Evolutionary conservation across 2,113 vertebrate species (phyloP), one percentile per base, ranked within the genome.

Genomic region (Siphamia tubifer): DNA sequence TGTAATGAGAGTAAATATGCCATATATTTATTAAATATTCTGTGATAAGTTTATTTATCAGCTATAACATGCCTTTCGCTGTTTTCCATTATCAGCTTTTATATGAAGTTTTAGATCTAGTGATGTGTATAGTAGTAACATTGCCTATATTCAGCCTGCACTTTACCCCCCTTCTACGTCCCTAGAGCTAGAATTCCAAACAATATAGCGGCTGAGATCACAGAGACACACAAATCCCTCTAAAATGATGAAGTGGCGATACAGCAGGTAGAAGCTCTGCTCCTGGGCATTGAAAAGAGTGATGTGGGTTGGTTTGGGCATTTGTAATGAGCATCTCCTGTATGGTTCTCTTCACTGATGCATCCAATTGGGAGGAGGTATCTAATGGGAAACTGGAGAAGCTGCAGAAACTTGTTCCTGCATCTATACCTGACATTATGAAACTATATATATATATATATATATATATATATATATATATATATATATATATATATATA

Each of bases 1-100:
- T 36, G 11, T 44, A 56, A 36, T 60, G 19, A 57, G 45, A 53
- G 45, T 61, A 48, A 56, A 57, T 61, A 38, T 35, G 36, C 15
- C 51, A 24, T 49, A 24, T 23, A 42, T 53, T 13, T 31, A 17
- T 35, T 8, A 40, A 20, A 35, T 8, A 15, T 15, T 34, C 15
- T 10, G 42, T 8, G 4, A 54, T 23, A 19, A 28, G 15, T 31
- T 55, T 55, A 49, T 31, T 16, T n/a, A 23, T 55, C 31, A 21
- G 31, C 54, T 45, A 35, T 1, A 45, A 19, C 44, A 56, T 8
- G 2, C 4, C 5, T 19, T 6, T 6, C n/a, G n/a, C 15, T 7
- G 4, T 32, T 20, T 69, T 31, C 6, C 8, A 10, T 8, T 6
- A 23, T 40, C 28, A 7, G 65, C 16, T 60, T 47, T 35, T 45